Conservation (phyloP, 2,888 invertebrate species). For the Horisme vitalbata region DNA sequence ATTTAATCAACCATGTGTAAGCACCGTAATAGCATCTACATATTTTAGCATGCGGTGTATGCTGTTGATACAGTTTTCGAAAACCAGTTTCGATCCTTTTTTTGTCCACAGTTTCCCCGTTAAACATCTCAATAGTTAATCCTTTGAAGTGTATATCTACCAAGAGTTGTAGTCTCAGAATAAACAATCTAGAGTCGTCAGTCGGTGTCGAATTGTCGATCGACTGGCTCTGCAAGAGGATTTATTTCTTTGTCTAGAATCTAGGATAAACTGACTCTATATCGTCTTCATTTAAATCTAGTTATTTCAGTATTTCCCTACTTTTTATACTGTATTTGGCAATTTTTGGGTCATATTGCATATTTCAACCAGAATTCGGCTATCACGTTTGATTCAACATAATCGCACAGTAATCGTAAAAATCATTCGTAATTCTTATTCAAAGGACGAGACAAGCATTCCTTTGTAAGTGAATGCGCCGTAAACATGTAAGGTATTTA, state of each 20-base stretch:
- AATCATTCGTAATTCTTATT: slow-evolving; percentile 51
- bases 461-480: slow-evolving; percentile 43
- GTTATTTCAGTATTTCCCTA: too few species aligned
- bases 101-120: slow-evolving; percentile 6
- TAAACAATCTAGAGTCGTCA: too few species aligned
- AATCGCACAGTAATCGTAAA: slow-evolving; percentile 31
- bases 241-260: too few species aligned
- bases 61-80: slow-evolving; percentile 25
- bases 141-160: slow-evolving; percentile 5
- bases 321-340: too few species aligned
- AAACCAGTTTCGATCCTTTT: too few species aligned
- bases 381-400: slow-evolving; percentile 9
- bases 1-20: slow-evolving; percentile 36
- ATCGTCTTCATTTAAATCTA: too few species aligned
- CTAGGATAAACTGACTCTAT: too few species aligned
- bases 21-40: slow-evolving; percentile 46
- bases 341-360: too few species aligned
- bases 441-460: slow-evolving; percentile 54
- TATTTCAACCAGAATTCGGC: too few species aligned
- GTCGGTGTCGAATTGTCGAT: too few species aligned
- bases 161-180: too few species aligned
- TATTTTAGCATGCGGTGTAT: slow-evolving; percentile 13
- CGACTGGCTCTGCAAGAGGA: too few species aligned
- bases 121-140: slow-evolving; percentile 17
- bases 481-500: slow-evolving; percentile 62